Evolutionary conservation across 2,797 vertebrate genomes (phyloP).

Genomic region (Syngnathus acus): DNA sequence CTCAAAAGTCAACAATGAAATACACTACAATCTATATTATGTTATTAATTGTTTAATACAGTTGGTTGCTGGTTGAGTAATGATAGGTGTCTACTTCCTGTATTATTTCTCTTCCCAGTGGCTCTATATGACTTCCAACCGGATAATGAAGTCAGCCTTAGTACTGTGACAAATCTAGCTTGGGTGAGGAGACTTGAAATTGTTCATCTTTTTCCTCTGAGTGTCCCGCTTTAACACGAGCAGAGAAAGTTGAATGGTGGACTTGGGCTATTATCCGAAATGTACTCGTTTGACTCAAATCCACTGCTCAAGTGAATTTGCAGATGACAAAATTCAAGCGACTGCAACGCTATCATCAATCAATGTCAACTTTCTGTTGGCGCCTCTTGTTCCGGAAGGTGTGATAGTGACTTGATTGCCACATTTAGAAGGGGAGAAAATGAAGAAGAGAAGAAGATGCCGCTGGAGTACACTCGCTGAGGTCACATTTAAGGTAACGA

Average conservation of each 20-base stretch:
- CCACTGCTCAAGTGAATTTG: not conserved
- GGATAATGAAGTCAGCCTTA: too few species aligned
- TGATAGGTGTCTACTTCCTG: too few species aligned
- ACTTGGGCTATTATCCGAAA: not conserved
- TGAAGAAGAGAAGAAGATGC: slow-evolving; percentile 46
- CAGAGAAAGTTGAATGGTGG: not conserved
- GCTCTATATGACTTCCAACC: too few species aligned
- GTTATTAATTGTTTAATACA: too few species aligned
- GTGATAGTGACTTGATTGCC: slow-evolving; percentile 40
- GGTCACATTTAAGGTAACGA: slow-evolving; percentile 54
- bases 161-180: too few species aligned
- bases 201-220: not conserved
- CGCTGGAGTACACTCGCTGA: slow-evolving; percentile 46
- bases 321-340: not conserved
- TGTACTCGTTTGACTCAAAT: not conserved
- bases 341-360: slow-evolving; percentile 9
- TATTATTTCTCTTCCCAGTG: too few species aligned
- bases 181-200: not conserved
- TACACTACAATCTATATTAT: too few species aligned
- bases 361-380: slow-evolving; percentile 21
- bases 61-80: too few species aligned
- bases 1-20: too few species aligned
- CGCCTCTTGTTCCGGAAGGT: slow-evolving; percentile 22
- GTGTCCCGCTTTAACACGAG: not conserved
- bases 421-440: slow-evolving; percentile 18